Conservation (phyloP, 2,797 vertebrate genomes). For the Lophius americanus region DNA sequence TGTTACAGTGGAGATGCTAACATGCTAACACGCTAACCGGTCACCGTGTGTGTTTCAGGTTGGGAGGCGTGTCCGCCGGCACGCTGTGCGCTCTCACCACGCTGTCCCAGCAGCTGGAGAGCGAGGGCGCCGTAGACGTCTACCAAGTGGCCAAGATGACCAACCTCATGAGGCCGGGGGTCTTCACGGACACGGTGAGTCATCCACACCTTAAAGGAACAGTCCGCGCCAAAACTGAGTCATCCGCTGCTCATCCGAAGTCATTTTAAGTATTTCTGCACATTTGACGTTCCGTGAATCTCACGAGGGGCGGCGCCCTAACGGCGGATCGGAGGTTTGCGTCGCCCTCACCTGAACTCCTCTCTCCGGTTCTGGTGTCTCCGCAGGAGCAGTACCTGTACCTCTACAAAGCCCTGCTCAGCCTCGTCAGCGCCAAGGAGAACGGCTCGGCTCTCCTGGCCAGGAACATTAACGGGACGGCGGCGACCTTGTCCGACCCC, state of each 20-base stretch:
- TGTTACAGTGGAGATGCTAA: not conserved
- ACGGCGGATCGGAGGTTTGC: not conserved
- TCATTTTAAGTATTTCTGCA: too few species aligned
- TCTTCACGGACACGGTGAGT: constrained; percentile 97
- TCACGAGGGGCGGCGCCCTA: too few species aligned
- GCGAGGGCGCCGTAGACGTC: constrained; percentile 90
- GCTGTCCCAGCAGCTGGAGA: constrained; percentile 94
- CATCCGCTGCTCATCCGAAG: too few species aligned
- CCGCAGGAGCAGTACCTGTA: constrained; percentile 94
- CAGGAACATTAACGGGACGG: constrained; percentile 89
- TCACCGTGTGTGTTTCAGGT: constrained; percentile 74
- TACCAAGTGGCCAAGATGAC: constrained; percentile 99
- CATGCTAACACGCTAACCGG: not conserved
- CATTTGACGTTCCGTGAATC: too few species aligned
- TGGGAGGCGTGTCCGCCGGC: constrained; percentile 92
- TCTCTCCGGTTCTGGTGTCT: constrained; percentile 9
- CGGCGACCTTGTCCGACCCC: constrained; percentile 84
- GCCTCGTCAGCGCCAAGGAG: constrained; percentile 91
- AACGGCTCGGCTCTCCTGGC: constrained; percentile 83
- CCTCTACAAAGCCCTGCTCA: constrained; percentile 94
- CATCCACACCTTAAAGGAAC: not conserved
- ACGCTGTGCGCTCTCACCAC: constrained; percentile 93
- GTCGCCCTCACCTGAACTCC: not conserved
- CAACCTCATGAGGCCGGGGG: constrained; percentile 96
- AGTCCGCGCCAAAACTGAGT: too few species aligned